These are phyloP conservation scores for Limnephilus auricula DNA, from an alignment of 2,888 invertebrate genomes.

Conservation along the genomic window DNA sequence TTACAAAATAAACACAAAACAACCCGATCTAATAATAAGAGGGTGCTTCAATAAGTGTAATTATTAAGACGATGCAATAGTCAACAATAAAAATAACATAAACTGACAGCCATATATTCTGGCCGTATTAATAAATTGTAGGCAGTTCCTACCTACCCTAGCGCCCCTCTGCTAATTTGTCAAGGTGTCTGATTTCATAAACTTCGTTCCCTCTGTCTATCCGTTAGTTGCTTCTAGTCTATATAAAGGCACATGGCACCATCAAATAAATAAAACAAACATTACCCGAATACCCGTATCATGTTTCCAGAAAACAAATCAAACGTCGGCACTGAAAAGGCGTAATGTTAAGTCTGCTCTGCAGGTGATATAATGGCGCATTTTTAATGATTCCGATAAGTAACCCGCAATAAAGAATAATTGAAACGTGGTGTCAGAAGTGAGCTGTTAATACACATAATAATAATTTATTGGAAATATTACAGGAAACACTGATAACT, in stretches of 20 bases:
- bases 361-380: not conserved
- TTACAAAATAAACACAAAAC: not conserved
- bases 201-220: not conserved
- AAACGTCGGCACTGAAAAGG: not conserved
- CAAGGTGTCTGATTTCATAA: conserved; percentile 8
- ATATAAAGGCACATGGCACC: not conserved
- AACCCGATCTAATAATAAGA: not conserved
- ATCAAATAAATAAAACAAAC: conserved; percentile 2
- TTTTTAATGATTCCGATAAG: too few species aligned
- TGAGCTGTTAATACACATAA: too few species aligned
- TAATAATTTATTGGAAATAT: too few species aligned
- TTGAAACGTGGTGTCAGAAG: too few species aligned
- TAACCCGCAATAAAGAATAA: too few species aligned
- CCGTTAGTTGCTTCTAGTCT: not conserved
- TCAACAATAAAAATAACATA: not conserved
- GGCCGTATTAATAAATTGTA: not conserved
- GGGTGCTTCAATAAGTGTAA: not conserved
- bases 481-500: too few species aligned
- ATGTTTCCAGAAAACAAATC: not conserved
- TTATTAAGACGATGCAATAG: not conserved
- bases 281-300: not conserved
- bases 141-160: not conserved
- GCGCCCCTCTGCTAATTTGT: conserved; percentile 17
- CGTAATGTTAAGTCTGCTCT: not conserved
- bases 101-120: not conserved